Conservation (phyloP, 1,140 invertebrate species). For the Zaprionus camerounensis region DNA sequence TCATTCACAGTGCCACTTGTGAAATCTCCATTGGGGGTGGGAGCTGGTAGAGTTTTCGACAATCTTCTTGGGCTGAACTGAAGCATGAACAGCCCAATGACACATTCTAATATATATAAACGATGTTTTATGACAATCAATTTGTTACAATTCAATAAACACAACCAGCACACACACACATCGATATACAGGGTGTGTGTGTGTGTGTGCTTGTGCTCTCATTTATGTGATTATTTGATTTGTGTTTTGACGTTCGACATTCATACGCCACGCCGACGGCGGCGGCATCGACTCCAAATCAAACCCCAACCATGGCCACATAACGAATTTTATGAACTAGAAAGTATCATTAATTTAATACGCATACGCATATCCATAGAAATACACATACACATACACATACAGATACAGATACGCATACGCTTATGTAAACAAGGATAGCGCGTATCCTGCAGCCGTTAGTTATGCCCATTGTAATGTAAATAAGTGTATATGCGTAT, state of each 20-base stretch:
- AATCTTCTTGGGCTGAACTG: slow-evolving; percentile 54
- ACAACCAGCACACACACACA: slow-evolving; percentile 44
- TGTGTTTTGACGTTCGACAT: slow-evolving; percentile 77
- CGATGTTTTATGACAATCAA: slow-evolving; percentile 83
- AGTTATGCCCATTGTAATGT: slow-evolving; percentile 82
- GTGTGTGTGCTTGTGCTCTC: slow-evolving; percentile 55
- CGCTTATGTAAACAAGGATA: slow-evolving; percentile 62
- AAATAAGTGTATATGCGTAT: slow-evolving; percentile 66
- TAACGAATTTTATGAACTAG: slow-evolving; percentile 83
- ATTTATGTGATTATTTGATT: slow-evolving; percentile 83
- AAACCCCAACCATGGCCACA: slow-evolving; percentile 35
- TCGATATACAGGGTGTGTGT: slow-evolving; percentile 15
- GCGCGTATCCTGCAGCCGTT: slow-evolving; percentile 52
- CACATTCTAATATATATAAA: slow-evolving; percentile 83
- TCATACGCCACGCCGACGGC: slow-evolving; percentile 48
- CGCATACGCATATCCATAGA: slow-evolving; percentile 65
- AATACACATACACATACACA: slow-evolving; percentile 52
- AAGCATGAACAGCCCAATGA: slow-evolving; percentile 76
- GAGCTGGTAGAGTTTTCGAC: slow-evolving; percentile 40
- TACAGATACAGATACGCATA: slow-evolving; percentile 27
- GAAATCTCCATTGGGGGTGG: slow-evolving; percentile 49
- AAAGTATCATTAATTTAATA: slow-evolving; percentile 84
- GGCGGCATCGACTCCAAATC: slow-evolving; percentile 11
- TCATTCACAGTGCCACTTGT: slow-evolving; percentile 79
- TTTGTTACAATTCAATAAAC: slow-evolving; percentile 82